These are phyloP conservation scores for Helicorthomorpha holstii DNA, from an alignment of 1,140 invertebrate species.

Conservation along the genomic window DNA sequence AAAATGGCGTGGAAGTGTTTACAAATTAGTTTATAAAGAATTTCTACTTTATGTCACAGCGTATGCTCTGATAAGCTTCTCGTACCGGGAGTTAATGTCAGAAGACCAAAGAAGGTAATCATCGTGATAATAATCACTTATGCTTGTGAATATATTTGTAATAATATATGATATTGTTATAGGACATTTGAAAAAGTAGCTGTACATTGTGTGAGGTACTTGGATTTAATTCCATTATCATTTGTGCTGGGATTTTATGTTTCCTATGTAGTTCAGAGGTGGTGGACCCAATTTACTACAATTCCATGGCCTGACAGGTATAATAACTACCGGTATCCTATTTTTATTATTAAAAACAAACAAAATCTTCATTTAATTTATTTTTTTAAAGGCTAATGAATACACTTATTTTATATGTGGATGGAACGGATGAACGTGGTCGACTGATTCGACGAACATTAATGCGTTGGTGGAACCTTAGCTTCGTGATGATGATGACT, in stretches of 20 bases:
- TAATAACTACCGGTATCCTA: neutral
- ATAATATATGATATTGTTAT: neutral
- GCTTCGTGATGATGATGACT: slow-evolving; percentile 11
- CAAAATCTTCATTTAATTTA: too few species aligned
- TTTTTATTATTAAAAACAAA: neutral
- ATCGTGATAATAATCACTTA: neutral
- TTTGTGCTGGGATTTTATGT: slow-evolving; percentile 24
- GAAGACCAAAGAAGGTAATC: slow-evolving; percentile 14
- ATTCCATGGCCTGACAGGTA: slow-evolving; percentile 22
- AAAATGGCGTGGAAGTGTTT: slow-evolving; percentile 20
- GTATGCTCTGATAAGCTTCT: slow-evolving; percentile 15
- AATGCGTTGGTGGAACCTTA: slow-evolving; percentile 12
- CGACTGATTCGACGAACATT: slow-evolving; percentile 16
- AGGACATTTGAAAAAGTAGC: slow-evolving; percentile 18
- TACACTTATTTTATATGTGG: slow-evolving; percentile 13
- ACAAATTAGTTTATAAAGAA: slow-evolving; percentile 21
- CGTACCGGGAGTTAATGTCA: slow-evolving; percentile 15
- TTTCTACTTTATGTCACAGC: slow-evolving; percentile 15
- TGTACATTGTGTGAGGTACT: slow-evolving; percentile 18
- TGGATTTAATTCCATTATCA: slow-evolving; percentile 19
- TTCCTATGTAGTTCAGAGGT: slow-evolving; percentile 19
- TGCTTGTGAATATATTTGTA: neutral
- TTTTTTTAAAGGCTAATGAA: slow-evolving; percentile 11
- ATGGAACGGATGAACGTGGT: slow-evolving; percentile 16
- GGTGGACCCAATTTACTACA: slow-evolving; percentile 20